Percentiles rank a stretch among this genome's conserved stretches.
These are phyloP conservation scores for Camponotus floridanus DNA, from an alignment of 1,140 invertebrate species.

Conservation along the genomic window DNA sequence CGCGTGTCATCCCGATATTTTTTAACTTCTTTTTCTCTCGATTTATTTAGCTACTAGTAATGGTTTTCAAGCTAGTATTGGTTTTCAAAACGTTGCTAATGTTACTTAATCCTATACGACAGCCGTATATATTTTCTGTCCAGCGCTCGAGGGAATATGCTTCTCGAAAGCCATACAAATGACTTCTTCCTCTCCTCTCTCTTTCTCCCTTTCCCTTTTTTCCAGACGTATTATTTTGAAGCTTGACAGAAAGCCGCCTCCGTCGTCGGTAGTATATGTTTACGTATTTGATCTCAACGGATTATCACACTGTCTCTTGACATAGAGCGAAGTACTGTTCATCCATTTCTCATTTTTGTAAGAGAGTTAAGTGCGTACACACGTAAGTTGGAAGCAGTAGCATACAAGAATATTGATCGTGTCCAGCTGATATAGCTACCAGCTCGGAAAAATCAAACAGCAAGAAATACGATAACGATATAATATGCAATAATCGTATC, in stretches of 20 bases:
- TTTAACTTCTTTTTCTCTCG: neutral
- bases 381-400: slow-evolving; percentile 33
- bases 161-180: slow-evolving; percentile 37
- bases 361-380: slow-evolving; percentile 49
- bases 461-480: slow-evolving; percentile 27
- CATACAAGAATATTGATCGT: slow-evolving; percentile 63
- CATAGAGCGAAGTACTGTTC: slow-evolving; percentile 28
- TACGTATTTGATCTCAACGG: slow-evolving; percentile 54
- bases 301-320: slow-evolving; percentile 53
- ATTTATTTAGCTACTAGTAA: neutral
- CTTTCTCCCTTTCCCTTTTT: neutral
- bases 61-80: neutral
- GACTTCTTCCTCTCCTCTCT: neutral
- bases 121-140: slow-evolving; percentile 40
- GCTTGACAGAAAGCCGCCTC: slow-evolving; percentile 37
- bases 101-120: slow-evolving; percentile 39
- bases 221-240: slow-evolving; percentile 52
- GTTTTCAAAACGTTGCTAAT: slow-evolving; percentile 25
- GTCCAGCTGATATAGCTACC: slow-evolving; percentile 1
- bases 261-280: slow-evolving; percentile 40
- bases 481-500: slow-evolving; percentile 39
- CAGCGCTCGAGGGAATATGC: slow-evolving; percentile 30
- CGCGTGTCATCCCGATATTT: neutral
- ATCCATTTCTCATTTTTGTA: slow-evolving; percentile 42
- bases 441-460: slow-evolving; percentile 25